These are phyloP conservation scores for Hemibagrus wyckioides DNA, from an alignment of 2,113 vertebrate species.

Conservation along the genomic window DNA sequence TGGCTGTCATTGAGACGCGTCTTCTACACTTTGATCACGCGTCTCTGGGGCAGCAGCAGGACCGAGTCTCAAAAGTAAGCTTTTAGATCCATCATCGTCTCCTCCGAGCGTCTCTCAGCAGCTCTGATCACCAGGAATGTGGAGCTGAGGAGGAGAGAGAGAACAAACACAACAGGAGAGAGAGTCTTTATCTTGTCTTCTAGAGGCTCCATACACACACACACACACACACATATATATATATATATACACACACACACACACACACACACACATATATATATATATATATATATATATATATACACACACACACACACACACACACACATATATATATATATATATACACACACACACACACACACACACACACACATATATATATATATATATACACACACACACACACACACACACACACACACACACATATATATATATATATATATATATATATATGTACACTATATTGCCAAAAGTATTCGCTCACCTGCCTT, in stretches of 20 bases:
- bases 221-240: not conserved
- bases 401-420: not conserved
- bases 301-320: not conserved
- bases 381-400: too few relatives aligned
- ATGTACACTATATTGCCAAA: too few relatives aligned
- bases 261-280: not conserved
- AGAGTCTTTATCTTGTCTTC: not conserved
- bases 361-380: not conserved
- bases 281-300: not conserved
- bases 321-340: too few relatives aligned
- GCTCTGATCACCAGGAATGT: slow-evolving; percentile 11
- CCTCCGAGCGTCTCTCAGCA: slow-evolving; percentile 1
- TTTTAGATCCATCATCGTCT: slow-evolving; percentile 32
- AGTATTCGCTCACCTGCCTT: too few relatives aligned
- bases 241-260: not conserved
- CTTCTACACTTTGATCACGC: slow-evolving; percentile 45
- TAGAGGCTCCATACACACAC: not conserved
- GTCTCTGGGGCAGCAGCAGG: slow-evolving; percentile 30
- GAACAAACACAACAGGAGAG: not conserved
- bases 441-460: too few relatives aligned
- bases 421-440: not conserved
- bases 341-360: not conserved
- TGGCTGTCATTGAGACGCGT: slow-evolving; percentile 1
- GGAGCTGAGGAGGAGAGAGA: not conserved
- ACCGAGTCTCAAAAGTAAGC: slow-evolving; percentile 1